phyloP scores from a whole-genome alignment of 2,888 invertebrate species.

The Hybos culiciformis region DNA sequence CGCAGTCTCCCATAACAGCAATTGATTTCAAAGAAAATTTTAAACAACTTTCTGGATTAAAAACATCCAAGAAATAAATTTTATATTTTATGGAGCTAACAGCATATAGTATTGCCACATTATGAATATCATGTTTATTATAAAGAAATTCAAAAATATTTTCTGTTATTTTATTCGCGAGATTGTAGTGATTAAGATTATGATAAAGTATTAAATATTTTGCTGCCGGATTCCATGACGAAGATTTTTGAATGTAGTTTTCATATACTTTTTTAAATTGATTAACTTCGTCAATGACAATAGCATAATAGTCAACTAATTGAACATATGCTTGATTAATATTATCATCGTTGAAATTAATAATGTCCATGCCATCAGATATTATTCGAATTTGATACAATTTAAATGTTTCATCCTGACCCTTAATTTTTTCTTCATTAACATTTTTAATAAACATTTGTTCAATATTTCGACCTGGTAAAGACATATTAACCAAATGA shows the following conservation, averaged over 20 bases:
- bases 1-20: conserved; percentile 19
- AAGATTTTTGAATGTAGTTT: conserved; percentile 19
- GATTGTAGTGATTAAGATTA: conserved; percentile 18
- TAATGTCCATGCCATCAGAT: conserved; percentile 20
- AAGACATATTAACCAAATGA: conserved; percentile 25
- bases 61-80: conserved; percentile 28
- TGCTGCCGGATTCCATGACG: conserved; percentile 33
- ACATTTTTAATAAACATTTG: conserved; percentile 23
- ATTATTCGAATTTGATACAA: conserved; percentile 24
- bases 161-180: conserved; percentile 16
- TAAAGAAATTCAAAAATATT: conserved; percentile 24
- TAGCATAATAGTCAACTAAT: conserved; percentile 27
- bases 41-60: conserved; percentile 22
- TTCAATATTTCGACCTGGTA: conserved; percentile 31
- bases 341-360: not conserved
- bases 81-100: conserved; percentile 22
- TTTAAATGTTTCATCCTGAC: conserved; percentile 16
- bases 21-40: conserved; percentile 14
- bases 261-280: conserved; percentile 19
- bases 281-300: conserved; percentile 24
- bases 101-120: conserved; percentile 27
- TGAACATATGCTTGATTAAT: conserved; percentile 16
- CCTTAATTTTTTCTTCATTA: conserved; percentile 24
- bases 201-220: conserved; percentile 30
- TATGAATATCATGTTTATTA: conserved; percentile 25